phyloP scores from a whole-genome alignment of 1,140 invertebrate species.

The Luehdorfia chinensis region DNA sequence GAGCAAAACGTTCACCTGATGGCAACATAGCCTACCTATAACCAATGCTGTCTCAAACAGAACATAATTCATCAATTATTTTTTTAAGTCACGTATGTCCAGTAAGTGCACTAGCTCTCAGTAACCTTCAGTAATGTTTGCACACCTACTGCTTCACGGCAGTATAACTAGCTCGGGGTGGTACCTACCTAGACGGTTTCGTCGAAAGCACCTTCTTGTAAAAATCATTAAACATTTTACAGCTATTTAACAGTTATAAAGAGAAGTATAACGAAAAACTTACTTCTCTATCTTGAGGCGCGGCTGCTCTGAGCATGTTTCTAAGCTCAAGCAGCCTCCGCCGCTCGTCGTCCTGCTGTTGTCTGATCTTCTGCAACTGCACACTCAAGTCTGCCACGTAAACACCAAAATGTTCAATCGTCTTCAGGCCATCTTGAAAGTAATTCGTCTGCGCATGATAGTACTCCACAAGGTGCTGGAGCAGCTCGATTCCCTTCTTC shows the following conservation, averaged over 20 bases:
- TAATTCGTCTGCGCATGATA: conserved; percentile 98
- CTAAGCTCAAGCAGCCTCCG: conserved; percentile 90
- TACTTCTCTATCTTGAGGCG: conserved; percentile 90
- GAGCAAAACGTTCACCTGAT: no score
- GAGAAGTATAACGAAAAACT: no score
- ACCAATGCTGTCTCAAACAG: no score
- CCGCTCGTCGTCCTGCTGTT: conserved; percentile 95
- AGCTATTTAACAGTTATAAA: no score
- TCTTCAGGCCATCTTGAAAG: conserved; percentile 94
- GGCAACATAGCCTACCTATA: no score
- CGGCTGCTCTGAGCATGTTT: conserved; percentile 90
- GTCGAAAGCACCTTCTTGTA: conserved; percentile 5
- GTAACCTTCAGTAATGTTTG: no score
- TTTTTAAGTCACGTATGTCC: no score
- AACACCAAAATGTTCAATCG: conserved; percentile 96
- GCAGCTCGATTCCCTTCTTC: conserved; percentile 96
- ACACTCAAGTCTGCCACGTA: conserved; percentile 95
- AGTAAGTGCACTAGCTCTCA: no score
- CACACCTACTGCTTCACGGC: no score
- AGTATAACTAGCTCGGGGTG: no score
- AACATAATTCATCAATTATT: no score
- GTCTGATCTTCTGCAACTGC: conserved; percentile 93
- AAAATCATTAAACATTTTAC: conserved; percentile 3
- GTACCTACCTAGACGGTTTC: no score
- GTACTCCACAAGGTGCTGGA: conserved; percentile 97